phyloP scores from a whole-genome alignment of 2,113 vertebrate genomes.

The Phalacrocorax brasilianus region DNA sequence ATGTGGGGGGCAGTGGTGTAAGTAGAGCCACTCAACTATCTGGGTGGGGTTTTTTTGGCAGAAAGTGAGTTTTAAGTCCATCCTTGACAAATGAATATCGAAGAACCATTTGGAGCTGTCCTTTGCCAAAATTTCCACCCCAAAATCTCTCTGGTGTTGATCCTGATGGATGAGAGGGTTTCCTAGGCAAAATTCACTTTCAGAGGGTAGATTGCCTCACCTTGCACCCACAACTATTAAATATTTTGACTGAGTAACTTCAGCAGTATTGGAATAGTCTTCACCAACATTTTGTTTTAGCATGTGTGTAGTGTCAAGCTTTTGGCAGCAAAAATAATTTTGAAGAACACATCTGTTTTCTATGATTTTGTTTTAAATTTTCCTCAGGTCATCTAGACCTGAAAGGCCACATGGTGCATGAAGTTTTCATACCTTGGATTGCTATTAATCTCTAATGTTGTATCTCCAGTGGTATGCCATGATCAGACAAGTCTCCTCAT shows the following conservation, averaged over 20 bases:
- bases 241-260: neutral
- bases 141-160: neutral
- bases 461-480: neutral
- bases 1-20: neutral
- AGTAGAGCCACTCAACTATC: neutral
- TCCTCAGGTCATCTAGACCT: neutral
- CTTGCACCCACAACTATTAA: neutral
- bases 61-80: neutral
- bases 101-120: neutral
- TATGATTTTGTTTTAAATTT: neutral
- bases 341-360: neutral
- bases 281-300: neutral
- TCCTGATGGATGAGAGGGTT: neutral
- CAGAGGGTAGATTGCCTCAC: neutral
- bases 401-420: neutral
- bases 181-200: neutral
- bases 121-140: neutral
- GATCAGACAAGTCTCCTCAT: neutral
- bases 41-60: rapidly evolving
- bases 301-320: neutral
- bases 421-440: neutral
- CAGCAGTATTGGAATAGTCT: neutral
- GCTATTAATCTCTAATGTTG: neutral
- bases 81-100: neutral
- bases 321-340: neutral